These are phyloP conservation scores for Physocephala rufipes DNA, from an alignment of 2,888 invertebrate species.

Conservation along the genomic window DNA sequence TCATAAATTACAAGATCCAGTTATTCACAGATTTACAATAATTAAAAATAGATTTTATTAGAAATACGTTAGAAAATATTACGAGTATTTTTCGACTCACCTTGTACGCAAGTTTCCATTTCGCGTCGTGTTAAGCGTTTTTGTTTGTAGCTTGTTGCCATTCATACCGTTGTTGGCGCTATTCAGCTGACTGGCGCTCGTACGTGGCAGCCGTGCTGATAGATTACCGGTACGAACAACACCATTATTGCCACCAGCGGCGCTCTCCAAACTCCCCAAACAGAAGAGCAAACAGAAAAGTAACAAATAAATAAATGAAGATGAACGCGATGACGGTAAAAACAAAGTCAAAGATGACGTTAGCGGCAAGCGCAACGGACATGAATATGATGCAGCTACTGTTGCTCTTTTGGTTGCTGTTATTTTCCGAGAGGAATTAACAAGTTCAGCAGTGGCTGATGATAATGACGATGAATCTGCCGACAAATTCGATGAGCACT, in stretches of 20 bases:
- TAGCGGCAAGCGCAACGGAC: slow-evolving; percentile 36
- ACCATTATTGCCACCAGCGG: slow-evolving; percentile 49
- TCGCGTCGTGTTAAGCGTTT: slow-evolving; percentile 62
- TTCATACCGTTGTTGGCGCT: slow-evolving; percentile 45
- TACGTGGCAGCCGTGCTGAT: slow-evolving; percentile 69
- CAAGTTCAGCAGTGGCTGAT: slow-evolving; percentile 38
- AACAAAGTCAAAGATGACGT: slow-evolving; percentile 42
- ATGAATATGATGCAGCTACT: slow-evolving; percentile 36
- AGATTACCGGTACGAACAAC: slow-evolving; percentile 61
- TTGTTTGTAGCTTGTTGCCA: slow-evolving; percentile 60
- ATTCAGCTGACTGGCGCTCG: slow-evolving; percentile 70
- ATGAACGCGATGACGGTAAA: slow-evolving; percentile 41
- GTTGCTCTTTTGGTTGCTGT: slow-evolving; percentile 15
- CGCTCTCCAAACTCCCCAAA: slow-evolving; percentile 25
- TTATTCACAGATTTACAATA: no score
- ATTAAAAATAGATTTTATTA: no score
- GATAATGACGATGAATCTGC: slow-evolving; percentile 30
- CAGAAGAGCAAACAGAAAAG: slow-evolving; percentile 48
- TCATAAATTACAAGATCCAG: no score
- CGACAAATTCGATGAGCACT: slow-evolving; percentile 38
- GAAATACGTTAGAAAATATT: no score
- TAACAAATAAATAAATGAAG: slow-evolving; percentile 42
- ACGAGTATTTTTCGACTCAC: slow-evolving; percentile 51
- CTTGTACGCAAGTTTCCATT: slow-evolving; percentile 65
- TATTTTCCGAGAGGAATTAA: not conserved